A percentile compares a stretch with the other conserved stretches of the same genome.
Conservation (phyloP, 2,113 vertebrate species). For the human region GRCh38 chr9:38312001-38312500, state of each 20-base stretch:
- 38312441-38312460: background rate
- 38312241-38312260: background rate
- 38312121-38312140: background rate
- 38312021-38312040: fast-evolving
- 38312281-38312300: background rate
- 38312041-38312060: background rate
- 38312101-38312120: background rate
- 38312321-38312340: background rate
- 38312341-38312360: background rate
- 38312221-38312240: background rate
- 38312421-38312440: fast-evolving
- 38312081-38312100: background rate
- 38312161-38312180: background rate
- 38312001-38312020: background rate
- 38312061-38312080: background rate
- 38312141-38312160: background rate
- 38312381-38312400: background rate
- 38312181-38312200: background rate
- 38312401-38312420: background rate
- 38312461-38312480: background rate
- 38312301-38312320: background rate
- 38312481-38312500: background rate
- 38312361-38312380: background rate
- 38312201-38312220: background rate
- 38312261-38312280: background rate